A percentile compares a stretch with the other conserved stretches of the same genome.
Conservation (phyloP, 2,888 invertebrate genomes). For the Andrena bicolor region DNA sequence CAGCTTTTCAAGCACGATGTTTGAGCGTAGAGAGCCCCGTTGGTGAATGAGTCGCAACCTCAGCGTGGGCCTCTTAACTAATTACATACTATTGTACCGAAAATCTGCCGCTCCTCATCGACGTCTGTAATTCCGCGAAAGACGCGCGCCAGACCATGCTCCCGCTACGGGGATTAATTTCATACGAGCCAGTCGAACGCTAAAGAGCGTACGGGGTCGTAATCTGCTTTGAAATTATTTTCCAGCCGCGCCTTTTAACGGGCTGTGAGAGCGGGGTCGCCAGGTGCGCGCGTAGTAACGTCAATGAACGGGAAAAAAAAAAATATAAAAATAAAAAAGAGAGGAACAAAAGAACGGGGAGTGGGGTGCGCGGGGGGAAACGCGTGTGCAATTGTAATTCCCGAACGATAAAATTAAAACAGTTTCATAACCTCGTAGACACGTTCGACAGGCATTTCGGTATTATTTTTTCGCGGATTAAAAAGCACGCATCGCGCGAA, state of each 20-base stretch:
- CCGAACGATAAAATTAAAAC: slow-evolving; percentile 10
- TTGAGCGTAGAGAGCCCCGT: slow-evolving; percentile 22
- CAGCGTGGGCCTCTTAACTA: slow-evolving; percentile 80
- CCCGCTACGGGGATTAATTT: slow-evolving; percentile 65
- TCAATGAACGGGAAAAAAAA: slow-evolving; percentile 3
- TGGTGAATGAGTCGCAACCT: slow-evolving; percentile 43
- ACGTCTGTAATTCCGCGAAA: slow-evolving; percentile 70
- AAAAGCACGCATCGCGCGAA: slow-evolving; percentile 11
- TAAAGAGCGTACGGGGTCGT: slow-evolving; percentile 52
- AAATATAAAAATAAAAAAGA: neutral
- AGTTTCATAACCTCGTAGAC: slow-evolving; percentile 5
- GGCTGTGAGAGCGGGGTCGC: slow-evolving; percentile 30
- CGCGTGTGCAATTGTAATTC: neutral
- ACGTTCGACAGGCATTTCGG: neutral
- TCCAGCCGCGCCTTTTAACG: slow-evolving; percentile 52
- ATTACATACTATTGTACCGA: slow-evolving; percentile 82
- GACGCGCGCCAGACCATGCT: slow-evolving; percentile 52
- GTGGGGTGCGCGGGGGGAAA: neutral
- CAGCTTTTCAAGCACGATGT: slow-evolving; percentile 31
- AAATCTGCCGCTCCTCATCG: slow-evolving; percentile 74
- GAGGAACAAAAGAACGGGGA: neutral
- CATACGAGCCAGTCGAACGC: slow-evolving; percentile 53
- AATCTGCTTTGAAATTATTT: slow-evolving; percentile 71
- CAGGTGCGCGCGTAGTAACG: slow-evolving; percentile 37
- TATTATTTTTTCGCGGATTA: neutral